phyloP scores from a whole-genome alignment of 2,888 invertebrate species.

The Mechanitis mazaeus region DNA sequence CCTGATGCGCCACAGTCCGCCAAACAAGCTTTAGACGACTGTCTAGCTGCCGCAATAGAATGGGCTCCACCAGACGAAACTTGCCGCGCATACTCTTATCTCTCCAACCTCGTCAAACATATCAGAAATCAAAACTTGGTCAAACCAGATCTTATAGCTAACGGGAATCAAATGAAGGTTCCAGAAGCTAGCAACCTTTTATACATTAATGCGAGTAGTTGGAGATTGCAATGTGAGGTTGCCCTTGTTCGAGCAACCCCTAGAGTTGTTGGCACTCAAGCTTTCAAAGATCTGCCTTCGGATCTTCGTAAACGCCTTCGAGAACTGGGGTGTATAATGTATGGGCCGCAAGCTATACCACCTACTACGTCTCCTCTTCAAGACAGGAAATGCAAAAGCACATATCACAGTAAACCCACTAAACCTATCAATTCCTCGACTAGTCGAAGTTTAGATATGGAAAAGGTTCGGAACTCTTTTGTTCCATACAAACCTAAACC shows the following conservation, averaged over 20 bases:
- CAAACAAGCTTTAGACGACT: conserved; percentile 80
- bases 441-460: conserved; percentile 48
- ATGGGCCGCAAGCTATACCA: conserved; percentile 40
- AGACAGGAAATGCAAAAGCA: conserved; percentile 38
- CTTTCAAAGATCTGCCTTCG: conserved; percentile 52
- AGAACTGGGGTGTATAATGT: conserved; percentile 56
- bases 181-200: conserved; percentile 37
- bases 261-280: conserved; percentile 49
- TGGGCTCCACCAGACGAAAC: conserved; percentile 88
- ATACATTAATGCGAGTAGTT: conserved; percentile 39
- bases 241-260: conserved; percentile 54
- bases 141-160: conserved; percentile 45
- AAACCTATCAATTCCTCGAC: conserved; percentile 30
- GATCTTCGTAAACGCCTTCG: conserved; percentile 54
- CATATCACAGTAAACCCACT: conserved; percentile 28
- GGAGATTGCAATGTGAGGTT: conserved; percentile 55
- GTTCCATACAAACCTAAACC: conserved; percentile 56
- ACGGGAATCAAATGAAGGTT: conserved; percentile 32
- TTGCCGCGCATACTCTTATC: conserved; percentile 84
- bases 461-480: conserved; percentile 56
- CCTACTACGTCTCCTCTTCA: conserved; percentile 30
- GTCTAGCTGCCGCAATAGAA: conserved; percentile 86
- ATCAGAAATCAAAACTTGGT: conserved; percentile 37
- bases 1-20: conserved; percentile 41
- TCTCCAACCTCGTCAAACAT: conserved; percentile 43